Conservation (phyloP, 2,888 invertebrate genomes). For the Nasonia oneida region DNA sequence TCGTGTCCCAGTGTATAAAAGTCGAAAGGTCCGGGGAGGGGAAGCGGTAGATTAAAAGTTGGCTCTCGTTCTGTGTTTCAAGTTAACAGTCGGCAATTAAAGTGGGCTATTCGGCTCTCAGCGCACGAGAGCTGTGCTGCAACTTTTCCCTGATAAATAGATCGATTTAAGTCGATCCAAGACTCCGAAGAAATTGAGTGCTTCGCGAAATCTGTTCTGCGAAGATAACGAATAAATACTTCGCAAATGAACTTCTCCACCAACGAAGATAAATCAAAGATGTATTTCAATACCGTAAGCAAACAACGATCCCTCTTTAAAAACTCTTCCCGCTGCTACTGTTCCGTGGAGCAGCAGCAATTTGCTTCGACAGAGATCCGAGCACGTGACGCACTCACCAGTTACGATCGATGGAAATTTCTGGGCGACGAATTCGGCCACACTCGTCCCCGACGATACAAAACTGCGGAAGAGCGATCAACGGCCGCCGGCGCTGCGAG, state of each 20-base stretch:
- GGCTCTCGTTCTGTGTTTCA: slow-evolving; percentile 45
- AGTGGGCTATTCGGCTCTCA: slow-evolving; percentile 30
- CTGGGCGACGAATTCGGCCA: neutral
- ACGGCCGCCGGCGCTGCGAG: neutral
- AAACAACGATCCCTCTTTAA: neutral
- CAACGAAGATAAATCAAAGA: too few relatives aligned
- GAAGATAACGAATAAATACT: neutral
- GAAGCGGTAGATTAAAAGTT: slow-evolving; percentile 23
- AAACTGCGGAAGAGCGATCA: neutral
- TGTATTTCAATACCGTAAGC: too few relatives aligned
- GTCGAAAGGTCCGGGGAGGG: neutral
- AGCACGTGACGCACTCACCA: neutral
- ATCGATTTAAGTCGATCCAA: slow-evolving; percentile 22
- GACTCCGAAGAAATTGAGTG: neutral
- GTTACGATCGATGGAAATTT: neutral
- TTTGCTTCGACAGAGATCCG: neutral
- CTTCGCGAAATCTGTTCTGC: neutral
- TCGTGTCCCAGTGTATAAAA: neutral
- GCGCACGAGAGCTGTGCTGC: neutral
- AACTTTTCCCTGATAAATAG: slow-evolving; percentile 6
- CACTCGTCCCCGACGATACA: neutral
- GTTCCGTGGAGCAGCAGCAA: too few relatives aligned
- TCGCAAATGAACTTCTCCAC: too few relatives aligned
- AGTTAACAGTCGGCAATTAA: slow-evolving; percentile 39
- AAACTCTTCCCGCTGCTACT: neutral